Conservation (phyloP, 2,113 vertebrate genomes). For the Tupaia chinensis region DNA sequence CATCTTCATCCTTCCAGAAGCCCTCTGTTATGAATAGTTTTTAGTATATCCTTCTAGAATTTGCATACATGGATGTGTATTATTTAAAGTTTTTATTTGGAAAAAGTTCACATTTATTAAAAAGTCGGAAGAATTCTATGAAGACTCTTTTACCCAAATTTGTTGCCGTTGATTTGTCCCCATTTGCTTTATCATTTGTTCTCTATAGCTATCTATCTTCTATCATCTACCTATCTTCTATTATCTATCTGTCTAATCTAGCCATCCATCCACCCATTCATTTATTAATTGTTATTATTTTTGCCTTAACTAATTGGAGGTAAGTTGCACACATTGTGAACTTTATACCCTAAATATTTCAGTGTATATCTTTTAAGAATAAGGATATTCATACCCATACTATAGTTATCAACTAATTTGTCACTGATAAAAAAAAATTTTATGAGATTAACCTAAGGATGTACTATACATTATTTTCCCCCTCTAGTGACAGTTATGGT, state of each 20-base stretch:
- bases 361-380: not conserved
- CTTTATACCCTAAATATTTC: conserved; percentile 25
- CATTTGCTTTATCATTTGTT: conserved; percentile 32
- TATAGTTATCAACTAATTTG: not conserved
- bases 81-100: not conserved
- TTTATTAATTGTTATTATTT: not conserved
- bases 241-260: not conserved
- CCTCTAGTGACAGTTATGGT: not conserved
- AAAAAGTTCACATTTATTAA: conserved; percentile 5
- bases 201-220: not conserved
- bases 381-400: not conserved
- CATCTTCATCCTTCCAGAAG: not conserved
- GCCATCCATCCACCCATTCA: not conserved
- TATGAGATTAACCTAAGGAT: not conserved
- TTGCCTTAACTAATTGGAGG: not conserved
- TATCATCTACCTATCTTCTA: not conserved
- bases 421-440: not conserved
- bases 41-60: not conserved
- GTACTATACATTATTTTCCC: not conserved
- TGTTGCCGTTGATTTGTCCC: not conserved
- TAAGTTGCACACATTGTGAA: not conserved
- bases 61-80: not conserved
- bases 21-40: not conserved
- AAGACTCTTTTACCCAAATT: not conserved
- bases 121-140: conserved; percentile 7